A percentile compares a stretch with the other conserved stretches of the same genome.
Evolutionary conservation across 2,113 vertebrate species (phyloP).

Genomic region (Callionymus lyra): DNA sequence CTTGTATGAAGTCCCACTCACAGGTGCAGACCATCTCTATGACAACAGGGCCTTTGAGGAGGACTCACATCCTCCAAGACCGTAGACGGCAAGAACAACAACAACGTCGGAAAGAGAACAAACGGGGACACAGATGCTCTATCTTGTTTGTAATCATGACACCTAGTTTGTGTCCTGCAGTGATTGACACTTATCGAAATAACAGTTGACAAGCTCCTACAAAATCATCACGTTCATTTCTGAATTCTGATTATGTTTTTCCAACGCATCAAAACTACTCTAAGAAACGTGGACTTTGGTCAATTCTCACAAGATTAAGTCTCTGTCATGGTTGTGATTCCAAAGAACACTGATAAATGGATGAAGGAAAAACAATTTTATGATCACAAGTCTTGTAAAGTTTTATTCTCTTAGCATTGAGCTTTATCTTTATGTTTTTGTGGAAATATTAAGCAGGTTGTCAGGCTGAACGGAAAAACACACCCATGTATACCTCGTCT

Average conservation of each 20-base stretch:
- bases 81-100: conserved; percentile 21
- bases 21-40: conserved; percentile 61
- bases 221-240: too few species aligned
- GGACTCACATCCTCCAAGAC: conserved; percentile 44
- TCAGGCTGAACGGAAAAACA: conserved; percentile 8
- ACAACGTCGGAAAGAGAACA: conserved; percentile 12
- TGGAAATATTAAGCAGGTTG: not conserved
- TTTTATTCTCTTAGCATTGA: too few species aligned
- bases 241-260: too few species aligned
- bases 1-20: conserved; percentile 54
- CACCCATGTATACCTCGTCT: conserved; percentile 18
- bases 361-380: too few species aligned
- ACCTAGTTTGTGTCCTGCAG: conserved; percentile 12
- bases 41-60: conserved; percentile 83
- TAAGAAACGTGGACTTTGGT: too few species aligned
- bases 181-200: not conserved
- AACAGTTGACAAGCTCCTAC: too few species aligned
- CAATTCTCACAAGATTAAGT: too few species aligned
- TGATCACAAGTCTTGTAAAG: too few species aligned
- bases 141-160: conserved; percentile 7
- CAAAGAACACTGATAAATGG: too few species aligned
- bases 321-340: too few species aligned
- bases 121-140: conserved; percentile 7
- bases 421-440: not conserved
- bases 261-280: too few species aligned